Conservation (phyloP, 2,113 vertebrate species). For the Accipiter virgatus region DNA sequence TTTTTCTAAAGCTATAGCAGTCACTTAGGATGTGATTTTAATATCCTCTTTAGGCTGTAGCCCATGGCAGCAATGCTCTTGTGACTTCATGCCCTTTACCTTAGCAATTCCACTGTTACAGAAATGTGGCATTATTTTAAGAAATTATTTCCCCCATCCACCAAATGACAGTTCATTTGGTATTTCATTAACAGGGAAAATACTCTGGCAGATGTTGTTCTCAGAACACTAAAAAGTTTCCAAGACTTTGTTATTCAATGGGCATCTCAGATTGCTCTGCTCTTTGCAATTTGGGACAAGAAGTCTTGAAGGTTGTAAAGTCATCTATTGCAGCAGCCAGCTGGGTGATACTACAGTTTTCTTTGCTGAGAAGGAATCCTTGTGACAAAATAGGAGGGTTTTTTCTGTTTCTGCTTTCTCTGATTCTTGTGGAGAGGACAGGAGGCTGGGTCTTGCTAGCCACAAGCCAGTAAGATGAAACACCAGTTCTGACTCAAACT, state of each 20-base stretch:
- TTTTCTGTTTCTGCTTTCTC: not conserved
- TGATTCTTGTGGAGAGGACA: not conserved
- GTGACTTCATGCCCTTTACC: not conserved
- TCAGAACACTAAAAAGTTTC: not conserved
- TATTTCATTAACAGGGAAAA: not conserved
- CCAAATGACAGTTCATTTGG: not conserved
- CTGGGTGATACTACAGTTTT: not conserved
- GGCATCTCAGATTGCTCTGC: not conserved
- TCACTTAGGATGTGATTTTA: not conserved
- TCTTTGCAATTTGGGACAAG: not conserved
- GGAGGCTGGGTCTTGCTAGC: not conserved
- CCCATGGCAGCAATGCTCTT: not conserved
- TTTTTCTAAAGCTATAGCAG: not conserved
- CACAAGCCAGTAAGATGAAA: not conserved
- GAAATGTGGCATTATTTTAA: not conserved
- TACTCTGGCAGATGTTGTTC: not conserved
- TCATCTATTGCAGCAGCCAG: not conserved
- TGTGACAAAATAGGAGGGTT: not conserved
- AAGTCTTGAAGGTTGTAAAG: not conserved
- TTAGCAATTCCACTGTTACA: not conserved
- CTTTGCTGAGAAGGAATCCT: not conserved
- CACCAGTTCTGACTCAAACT: not conserved
- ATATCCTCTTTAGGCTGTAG: not conserved
- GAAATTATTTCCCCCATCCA: not conserved
- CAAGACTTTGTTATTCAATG: not conserved